These are phyloP conservation scores for Gymnoscelis rufifasciata DNA, from an alignment of 2,888 invertebrate species.

Conservation along the genomic window DNA sequence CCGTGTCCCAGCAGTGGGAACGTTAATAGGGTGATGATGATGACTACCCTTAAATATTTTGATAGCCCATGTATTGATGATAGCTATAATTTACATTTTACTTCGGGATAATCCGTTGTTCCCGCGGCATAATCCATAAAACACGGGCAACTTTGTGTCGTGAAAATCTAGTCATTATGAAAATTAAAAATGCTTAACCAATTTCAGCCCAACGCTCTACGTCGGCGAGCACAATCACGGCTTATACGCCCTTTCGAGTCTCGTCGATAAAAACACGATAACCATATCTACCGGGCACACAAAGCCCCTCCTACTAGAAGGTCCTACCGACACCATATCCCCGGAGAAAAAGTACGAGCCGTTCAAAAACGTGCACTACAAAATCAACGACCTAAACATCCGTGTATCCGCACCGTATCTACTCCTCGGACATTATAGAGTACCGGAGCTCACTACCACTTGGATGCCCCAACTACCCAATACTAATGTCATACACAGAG, in stretches of 20 bases:
- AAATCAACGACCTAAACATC: constrained; percentile 62
- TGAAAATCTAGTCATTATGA: too few species aligned
- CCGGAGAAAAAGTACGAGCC: constrained; percentile 64
- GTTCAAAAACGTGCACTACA: constrained; percentile 69
- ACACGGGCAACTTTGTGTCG: too few species aligned
- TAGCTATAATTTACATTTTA: too few species aligned
- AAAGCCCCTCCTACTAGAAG: constrained; percentile 85
- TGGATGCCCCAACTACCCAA: constrained; percentile 68
- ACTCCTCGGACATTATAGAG: constrained; percentile 84
- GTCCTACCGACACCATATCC: constrained; percentile 72
- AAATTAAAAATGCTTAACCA: constrained; percentile 1
- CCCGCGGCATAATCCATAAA: too few species aligned
- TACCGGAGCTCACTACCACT: constrained; percentile 80
- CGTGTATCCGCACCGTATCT: constrained; percentile 70
- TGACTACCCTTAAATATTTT: too few species aligned
- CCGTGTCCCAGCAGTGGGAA: too few species aligned
- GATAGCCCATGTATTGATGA: too few species aligned
- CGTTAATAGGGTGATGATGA: too few species aligned
- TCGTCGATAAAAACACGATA: constrained; percentile 93
- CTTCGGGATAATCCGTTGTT: too few species aligned
- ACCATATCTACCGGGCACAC: constrained; percentile 87
- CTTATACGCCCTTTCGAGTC: constrained; percentile 93
- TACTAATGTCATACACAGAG: constrained; percentile 50
- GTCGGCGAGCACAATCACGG: constrained; percentile 92
- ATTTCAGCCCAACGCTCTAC: constrained; percentile 91